Conservation (phyloP, 1,140 invertebrate genomes). For the Drosophila lowei region DNA sequence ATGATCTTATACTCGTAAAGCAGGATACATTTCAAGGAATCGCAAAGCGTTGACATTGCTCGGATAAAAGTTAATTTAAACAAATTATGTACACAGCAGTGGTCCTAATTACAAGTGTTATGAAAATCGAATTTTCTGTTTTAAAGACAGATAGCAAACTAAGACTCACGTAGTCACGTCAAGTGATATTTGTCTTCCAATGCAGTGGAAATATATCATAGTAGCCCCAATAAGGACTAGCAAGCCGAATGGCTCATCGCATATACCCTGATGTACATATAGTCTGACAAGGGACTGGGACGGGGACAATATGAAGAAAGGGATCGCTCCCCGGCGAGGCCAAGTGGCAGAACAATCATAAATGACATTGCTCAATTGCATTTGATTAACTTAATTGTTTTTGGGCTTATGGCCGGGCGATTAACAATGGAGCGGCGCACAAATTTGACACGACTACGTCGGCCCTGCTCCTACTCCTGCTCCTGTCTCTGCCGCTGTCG, state of each 20-base stretch:
- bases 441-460: slow-evolving; percentile 67
- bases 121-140: too few species aligned
- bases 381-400: slow-evolving; percentile 81
- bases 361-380: slow-evolving; percentile 82
- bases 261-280: background rate
- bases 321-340: slow-evolving; percentile 21
- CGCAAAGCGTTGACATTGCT: slow-evolving; percentile 1
- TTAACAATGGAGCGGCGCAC: slow-evolving; percentile 73
- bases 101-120: background rate
- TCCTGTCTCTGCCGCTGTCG: slow-evolving; percentile 36
- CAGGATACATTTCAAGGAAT: slow-evolving; percentile 3
- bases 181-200: too few species aligned
- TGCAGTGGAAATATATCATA: background rate
- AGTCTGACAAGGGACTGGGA: background rate
- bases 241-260: background rate
- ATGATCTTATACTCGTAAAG: slow-evolving; percentile 33
- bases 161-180: too few species aligned
- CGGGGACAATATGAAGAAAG: slow-evolving; percentile 23
- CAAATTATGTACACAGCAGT: background rate
- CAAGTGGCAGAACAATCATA: slow-evolving; percentile 71
- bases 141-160: too few species aligned
- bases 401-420: slow-evolving; percentile 70
- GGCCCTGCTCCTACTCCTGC: background rate
- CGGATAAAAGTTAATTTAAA: slow-evolving; percentile 18
- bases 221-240: background rate